Base-by-base conservation (phyloP, 2,888 invertebrate genomes). In the Ophioninae sp. region DNA sequence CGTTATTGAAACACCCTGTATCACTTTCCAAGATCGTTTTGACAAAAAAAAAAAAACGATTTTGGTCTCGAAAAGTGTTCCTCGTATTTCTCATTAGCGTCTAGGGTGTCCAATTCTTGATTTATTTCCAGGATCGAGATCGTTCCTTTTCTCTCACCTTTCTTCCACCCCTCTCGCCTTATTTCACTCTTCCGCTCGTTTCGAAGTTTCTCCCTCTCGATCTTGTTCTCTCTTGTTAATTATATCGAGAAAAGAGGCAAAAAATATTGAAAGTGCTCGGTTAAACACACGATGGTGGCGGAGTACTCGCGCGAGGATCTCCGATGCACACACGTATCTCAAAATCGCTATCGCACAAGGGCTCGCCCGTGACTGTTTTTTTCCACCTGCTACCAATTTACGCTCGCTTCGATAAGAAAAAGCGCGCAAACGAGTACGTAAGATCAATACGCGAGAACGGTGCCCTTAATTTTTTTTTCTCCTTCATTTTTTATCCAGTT, bases 311-410 rank as follows among this genome's bases (percentile, higher is more conserved):
- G 65, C 21, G 59, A 23, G 64, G 17, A 30, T 23, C 80, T 70
- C 57, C 69, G 44, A 74, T 41, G 67, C 23, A 37, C 20, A 41
- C 41, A 76, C 61, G 50, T 81, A 81, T 81, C 83, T 76, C 65
- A 64, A 57, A 80, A 61, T 67, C 72, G 77, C 75, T 79, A 81
- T 79, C 82, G 73, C 59, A 64, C 68, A 56, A 61, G 56, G 30
- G n/a, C 77, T 65, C 50, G 74, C 62, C 77, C 74, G 30, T 69
- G 39, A 74, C 64, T 57, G 57, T 50, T 69, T 79, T 84, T 81
- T 83, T 83, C n/a, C 85, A 86, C 85, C 85, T 86, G 85, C 85
- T 79, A 65, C 85, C 85, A 86, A 85, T 86, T 86, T 85, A 77
- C 79, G 79, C 83, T 76, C n/a, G 44, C 61, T 59, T 23, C 56